Conservation (phyloP, 1,140 invertebrate genomes). For the Macrotrachela quadricornifera region DNA sequence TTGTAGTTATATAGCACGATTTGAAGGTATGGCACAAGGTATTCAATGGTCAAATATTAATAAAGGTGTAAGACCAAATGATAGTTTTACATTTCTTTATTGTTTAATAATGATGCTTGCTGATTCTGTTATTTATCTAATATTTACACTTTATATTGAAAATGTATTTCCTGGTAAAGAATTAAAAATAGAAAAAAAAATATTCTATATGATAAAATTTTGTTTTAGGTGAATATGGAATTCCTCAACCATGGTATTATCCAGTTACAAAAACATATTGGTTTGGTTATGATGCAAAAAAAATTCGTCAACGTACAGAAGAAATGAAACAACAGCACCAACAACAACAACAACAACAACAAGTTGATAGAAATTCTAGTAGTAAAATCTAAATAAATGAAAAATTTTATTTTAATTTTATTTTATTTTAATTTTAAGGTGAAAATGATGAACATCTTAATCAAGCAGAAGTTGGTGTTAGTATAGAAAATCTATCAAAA, state of each 20-base stretch:
- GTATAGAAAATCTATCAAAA: constrained; percentile 42
- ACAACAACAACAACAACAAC: neutral
- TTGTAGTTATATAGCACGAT: constrained; percentile 41
- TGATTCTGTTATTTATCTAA: constrained; percentile 32
- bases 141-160: constrained; percentile 41
- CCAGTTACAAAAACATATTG: constrained; percentile 34
- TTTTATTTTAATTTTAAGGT: too few relatives aligned
- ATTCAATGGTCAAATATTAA: constrained; percentile 52
- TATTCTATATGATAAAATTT: too few relatives aligned
- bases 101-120: constrained; percentile 34
- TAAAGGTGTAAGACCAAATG: neutral
- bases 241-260: constrained; percentile 34
- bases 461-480: constrained; percentile 34
- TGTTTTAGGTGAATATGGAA: constrained; percentile 32
- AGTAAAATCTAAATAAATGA: neutral
- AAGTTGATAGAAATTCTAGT: neutral
- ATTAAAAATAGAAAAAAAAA: too few relatives aligned
- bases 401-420: neutral
- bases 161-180: constrained; percentile 39
- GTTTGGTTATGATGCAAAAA: constrained; percentile 19
- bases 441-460: neutral
- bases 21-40: constrained; percentile 42
- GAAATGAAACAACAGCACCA: neutral
- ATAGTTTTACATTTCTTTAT: neutral
- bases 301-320: constrained; percentile 7